phyloP scores from a whole-genome alignment of 2,888 invertebrate genomes.

The Catocala nupta region DNA sequence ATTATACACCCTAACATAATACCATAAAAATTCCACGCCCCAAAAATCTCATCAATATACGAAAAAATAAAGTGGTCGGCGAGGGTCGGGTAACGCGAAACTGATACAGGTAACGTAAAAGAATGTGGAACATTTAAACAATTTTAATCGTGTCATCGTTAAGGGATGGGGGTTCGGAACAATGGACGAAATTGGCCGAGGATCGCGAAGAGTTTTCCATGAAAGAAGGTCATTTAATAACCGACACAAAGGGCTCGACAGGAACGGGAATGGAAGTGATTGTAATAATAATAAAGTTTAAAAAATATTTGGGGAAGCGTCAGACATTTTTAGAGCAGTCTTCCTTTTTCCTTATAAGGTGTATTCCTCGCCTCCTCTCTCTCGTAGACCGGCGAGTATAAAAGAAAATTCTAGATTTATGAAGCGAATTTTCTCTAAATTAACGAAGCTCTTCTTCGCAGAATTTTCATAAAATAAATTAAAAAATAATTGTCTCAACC shows the following conservation, averaged over 20 bases:
- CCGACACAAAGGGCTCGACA: constrained; percentile 42
- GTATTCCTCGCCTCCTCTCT: not conserved
- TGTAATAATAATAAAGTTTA: constrained; percentile 46
- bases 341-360: constrained; percentile 26
- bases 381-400: not conserved
- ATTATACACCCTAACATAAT: not conserved
- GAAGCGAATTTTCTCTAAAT: constrained; percentile 2
- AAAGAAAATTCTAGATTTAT: constrained; percentile 7
- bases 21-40: constrained; percentile 1
- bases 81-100: constrained; percentile 25
- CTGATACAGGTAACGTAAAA: constrained; percentile 42
- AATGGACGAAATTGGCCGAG: constrained; percentile 48
- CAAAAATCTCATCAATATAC: constrained; percentile 33
- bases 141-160: constrained; percentile 53
- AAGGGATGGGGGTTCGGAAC: constrained; percentile 40
- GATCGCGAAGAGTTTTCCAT: constrained; percentile 41
- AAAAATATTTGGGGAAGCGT: constrained; percentile 44
- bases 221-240: constrained; percentile 51
- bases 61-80: constrained; percentile 30
- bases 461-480: constrained; percentile 25
- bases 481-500: constrained; percentile 41
- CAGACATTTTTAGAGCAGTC: constrained; percentile 31
- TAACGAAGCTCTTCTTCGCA: constrained; percentile 4
- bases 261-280: constrained; percentile 39
- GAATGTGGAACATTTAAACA: constrained; percentile 46